These are phyloP conservation scores for Trichomycterus rosablanca DNA, from an alignment of 2,113 vertebrate species.

Conservation along the genomic window DNA sequence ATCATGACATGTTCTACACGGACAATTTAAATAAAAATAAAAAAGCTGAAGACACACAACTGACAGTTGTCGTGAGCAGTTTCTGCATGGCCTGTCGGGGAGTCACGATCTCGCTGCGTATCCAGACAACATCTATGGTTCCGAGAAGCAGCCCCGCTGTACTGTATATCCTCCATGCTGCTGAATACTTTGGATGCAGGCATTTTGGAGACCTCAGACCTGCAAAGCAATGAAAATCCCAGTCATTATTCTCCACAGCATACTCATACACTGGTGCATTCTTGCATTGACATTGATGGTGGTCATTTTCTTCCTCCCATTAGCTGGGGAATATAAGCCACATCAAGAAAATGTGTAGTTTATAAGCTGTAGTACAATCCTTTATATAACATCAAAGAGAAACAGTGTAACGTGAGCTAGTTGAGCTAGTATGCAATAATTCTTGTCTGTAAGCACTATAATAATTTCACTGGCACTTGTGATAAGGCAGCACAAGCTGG, in stretches of 20 bases:
- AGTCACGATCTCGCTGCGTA: constrained; percentile 55
- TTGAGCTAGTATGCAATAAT: constrained; percentile 46
- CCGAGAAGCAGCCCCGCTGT: neutral
- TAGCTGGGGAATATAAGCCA: neutral
- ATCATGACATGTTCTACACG: neutral
- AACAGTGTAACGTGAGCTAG: constrained; percentile 51
- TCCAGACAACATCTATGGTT: constrained; percentile 46
- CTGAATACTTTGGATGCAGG: constrained; percentile 36
- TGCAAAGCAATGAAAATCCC: constrained; percentile 49
- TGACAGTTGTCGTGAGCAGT: constrained; percentile 67
- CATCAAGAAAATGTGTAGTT: neutral
- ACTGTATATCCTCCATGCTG: constrained; percentile 40
- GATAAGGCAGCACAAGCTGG: constrained; percentile 50
- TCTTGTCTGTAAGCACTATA: constrained; percentile 53
- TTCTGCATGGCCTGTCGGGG: constrained; percentile 63
- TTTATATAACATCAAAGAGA: constrained; percentile 50
- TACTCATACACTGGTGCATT: neutral
- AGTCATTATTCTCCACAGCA: neutral
- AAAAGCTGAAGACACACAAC: neutral
- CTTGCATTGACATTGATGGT: neutral
- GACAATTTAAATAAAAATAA: constrained; percentile 14
- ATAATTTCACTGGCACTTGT: constrained; percentile 60
- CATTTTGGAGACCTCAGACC: constrained; percentile 57
- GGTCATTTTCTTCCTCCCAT: neutral
- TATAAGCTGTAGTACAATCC: constrained; percentile 1